Percentiles rank a stretch among this genome's conserved stretches.
Conservation (phyloP, 2,113 vertebrate species). For the Spea bombifrons region DNA sequence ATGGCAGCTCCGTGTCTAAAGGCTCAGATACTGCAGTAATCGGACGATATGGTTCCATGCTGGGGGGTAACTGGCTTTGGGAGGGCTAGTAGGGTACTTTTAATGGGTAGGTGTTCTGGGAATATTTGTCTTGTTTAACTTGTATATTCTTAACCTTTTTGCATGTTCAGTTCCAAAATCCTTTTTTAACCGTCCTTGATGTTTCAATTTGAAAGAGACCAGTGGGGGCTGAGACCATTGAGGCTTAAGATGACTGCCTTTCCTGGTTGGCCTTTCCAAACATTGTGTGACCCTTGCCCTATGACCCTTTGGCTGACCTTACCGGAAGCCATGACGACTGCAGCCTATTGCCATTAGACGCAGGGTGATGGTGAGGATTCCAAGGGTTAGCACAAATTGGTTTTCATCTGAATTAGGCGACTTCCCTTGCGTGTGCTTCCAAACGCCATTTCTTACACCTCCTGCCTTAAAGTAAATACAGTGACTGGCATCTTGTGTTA, state of each 20-base stretch:
- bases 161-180: constrained; percentile 87
- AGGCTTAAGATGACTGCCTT: constrained; percentile 99
- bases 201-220: constrained; percentile 99
- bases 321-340: constrained; percentile 99
- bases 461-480: constrained; percentile 83
- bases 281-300: constrained; percentile 99
- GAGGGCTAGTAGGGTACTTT: background rate
- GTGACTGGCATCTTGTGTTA: constrained; percentile 78
- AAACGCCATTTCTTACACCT: constrained; percentile 63
- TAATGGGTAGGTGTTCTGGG: background rate
- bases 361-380: constrained; percentile 99
- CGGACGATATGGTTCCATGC: no score
- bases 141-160: constrained; percentile 78
- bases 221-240: constrained; percentile 99
- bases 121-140: constrained; percentile 49
- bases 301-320: constrained; percentile 99
- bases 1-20: no score
- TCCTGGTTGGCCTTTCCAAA: constrained; percentile 99
- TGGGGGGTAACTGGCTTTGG: no score
- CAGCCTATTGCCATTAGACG: constrained; percentile 99
- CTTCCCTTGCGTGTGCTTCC: constrained; percentile 85
- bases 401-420: constrained; percentile 84
- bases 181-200: constrained; percentile 99
- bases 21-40: no score
- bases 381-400: constrained; percentile 88